These are phyloP conservation scores for Caenorhabditis elegans DNA, from an alignment of 1,140 invertebrate species.

Conservation along the genomic window DNA sequence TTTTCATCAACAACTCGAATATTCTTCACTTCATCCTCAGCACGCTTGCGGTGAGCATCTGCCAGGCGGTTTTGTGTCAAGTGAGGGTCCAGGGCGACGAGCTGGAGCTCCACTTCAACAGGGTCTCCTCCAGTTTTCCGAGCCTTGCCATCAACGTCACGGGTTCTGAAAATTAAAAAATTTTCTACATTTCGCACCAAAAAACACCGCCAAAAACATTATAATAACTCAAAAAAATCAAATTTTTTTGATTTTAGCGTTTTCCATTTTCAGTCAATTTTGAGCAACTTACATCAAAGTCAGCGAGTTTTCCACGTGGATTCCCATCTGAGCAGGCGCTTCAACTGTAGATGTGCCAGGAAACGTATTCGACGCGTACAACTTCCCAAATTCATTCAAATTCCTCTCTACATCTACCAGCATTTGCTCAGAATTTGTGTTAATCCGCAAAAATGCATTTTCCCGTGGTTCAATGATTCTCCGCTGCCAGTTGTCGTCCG, in stretches of 20 bases:
- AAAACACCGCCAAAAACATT: too few relatives aligned
- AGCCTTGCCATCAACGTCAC: conserved; percentile 39
- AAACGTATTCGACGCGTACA: conserved; percentile 43
- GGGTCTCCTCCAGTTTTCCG: conserved; percentile 48
- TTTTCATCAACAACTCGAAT: conserved; percentile 31
- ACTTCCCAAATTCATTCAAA: conserved; percentile 37
- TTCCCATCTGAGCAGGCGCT: not conserved
- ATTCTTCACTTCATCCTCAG: not conserved
- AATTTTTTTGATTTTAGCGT: too few relatives aligned
- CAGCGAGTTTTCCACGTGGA: conserved; percentile 4
- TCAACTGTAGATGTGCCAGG: conserved; percentile 14
- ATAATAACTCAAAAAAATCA: too few relatives aligned
- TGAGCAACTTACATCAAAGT: not conserved
- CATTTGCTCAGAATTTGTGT: conserved; percentile 34
- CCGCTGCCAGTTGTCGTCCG: conserved; percentile 4
- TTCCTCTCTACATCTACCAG: conserved; percentile 10
- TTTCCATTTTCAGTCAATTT: too few relatives aligned
- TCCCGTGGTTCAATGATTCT: conserved; percentile 33
- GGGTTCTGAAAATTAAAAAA: conserved; percentile 23
- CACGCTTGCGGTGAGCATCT: not conserved
- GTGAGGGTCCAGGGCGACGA: not conserved
- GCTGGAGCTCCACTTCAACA: conserved; percentile 24
- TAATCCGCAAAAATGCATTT: conserved; percentile 42
- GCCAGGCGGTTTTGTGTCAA: not conserved
- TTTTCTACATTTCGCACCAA: too few relatives aligned